Base-by-base conservation (phyloP, 2,888 invertebrate genomes). In the Lasioglossum vierecki region DNA sequence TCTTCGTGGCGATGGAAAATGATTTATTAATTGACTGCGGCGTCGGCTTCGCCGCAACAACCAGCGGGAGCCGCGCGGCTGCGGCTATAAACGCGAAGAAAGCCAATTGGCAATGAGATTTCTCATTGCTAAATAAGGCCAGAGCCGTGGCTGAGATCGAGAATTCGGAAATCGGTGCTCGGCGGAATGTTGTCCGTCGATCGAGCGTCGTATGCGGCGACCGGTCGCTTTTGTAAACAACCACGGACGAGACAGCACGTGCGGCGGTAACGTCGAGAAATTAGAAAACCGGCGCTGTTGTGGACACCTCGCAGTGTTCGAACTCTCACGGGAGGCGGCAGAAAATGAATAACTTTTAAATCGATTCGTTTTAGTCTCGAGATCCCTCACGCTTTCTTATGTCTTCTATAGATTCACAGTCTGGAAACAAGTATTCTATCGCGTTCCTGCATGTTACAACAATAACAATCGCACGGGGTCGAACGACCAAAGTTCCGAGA, bases 121-220 rank as follows among this genome's bases (percentile, higher is more conserved):
- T 88, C 84, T 82, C 77, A 68, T 68, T 26, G 70, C 88, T 80
- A 70, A 88, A 88, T 83, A 88, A 83, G 80, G 85, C 46, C 35
- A 72, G 80, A 73, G 80, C 53, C 84, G 79, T 72, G 80, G 71
- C 60, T 6, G 63, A 15, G 70, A 79, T 81, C 77, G 83, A 75
- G 88, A 89, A 91, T 88, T 91, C 88, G 89, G 90, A 83, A 87
- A 89, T 84, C 78, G 84, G 15, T 79, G 68, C 68, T 71, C 3
- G 75, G 71, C 74, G 87, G 85, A 86, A 90, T 91, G 90, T 80
- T 39, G 87, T 72, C 79, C 72, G 70, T 57, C 35, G 75, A 79
- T 77, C 81, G 8, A 18, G 73, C 70, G 76, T 83, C 88, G 35
- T 53, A 57, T 63, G 80, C 30, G 26, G 22, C 41, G 53, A 72